Evolutionary conservation across 1,140 invertebrate genomes (phyloP), one percentile per base, ranked within the genome.

Genomic region (Dendroctonus valens): DNA sequence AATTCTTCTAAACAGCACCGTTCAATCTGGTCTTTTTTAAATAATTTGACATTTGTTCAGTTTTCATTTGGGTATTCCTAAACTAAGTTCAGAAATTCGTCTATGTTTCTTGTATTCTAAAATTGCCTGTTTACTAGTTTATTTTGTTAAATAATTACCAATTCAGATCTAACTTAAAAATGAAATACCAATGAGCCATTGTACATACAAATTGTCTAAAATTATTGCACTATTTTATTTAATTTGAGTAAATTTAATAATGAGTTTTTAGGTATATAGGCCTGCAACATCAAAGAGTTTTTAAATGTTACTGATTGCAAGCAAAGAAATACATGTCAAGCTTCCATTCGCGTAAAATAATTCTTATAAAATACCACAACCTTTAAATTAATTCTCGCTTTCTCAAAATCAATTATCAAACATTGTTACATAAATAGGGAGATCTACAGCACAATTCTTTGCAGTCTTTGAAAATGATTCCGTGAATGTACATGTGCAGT

Each of bases 311-410:
- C 26, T 26, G 3, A 26, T 26, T 26, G 26, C 26, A 26, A 26
- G 26, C 26, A 26, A 26, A 26, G 26, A 26, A 26, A 26, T 26
- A 26, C 26, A 26, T 26, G 26, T 48, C 11, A 48, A 48, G 38
- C 15, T 37, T 52, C 50, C 12, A 52, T 7, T n/a, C 37, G 39
- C 26, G 39, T 42, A 39, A 59, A 12, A 54, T 44, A 63, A 46
- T 9, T 26, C 60, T 63, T 63, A 63, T 62, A 54, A 63, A 63
- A 54, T 63, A 63, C 60, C 60, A 63, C 60, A 63, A 63, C 60
- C 60, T 63, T 63, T 63, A 59, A 59, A 37, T 46, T 59, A 46
- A 46, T 59, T 49, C 41, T 48, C 46, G 49, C 49, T 46, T 59
- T 59, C 37, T 39, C 15, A 48, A 37, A 48, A 46, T 48, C 42